Base-by-base conservation (phyloP, 2,113 vertebrate species). In the Lophius piscatorius region DNA sequence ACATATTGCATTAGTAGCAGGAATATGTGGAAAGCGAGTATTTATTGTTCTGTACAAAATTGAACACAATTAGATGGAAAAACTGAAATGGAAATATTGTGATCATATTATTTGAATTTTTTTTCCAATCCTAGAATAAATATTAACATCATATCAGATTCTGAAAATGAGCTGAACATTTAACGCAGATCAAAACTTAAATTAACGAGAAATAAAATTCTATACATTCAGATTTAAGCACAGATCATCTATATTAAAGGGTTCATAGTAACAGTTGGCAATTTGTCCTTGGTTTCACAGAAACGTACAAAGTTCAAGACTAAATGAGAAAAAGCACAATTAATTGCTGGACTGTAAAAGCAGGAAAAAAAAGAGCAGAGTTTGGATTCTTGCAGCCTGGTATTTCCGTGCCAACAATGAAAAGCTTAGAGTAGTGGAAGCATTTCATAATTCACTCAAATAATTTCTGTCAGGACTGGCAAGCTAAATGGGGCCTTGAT, bases 361-460 rank as follows among this genome's bases (percentile, higher is more conserved):
- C 41, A 29, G 10, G 18, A 50, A 44, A 51, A 44, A 54, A 75
- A 54, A 23, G 17, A n/a, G 22, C 26, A 50, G 18, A 46, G 23
- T 33, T 49, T 44, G 38, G 50, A 56, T 65, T 50, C 47, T 26
- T 8, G 16, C 71, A 29, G 62, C 48, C 44, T 42, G 18, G 38
- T 34, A 70, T 46, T 46, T 57, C 47, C 57, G 45, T 60, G 33
- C 46, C 42, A 16, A 67, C 61, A 76, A 41, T 67, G 76, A 78
- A 74, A 70, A 55, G 70, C 51, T 44, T 58, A 81, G 51, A 45
- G 56, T 34, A 2, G 50, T 29, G 72, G 74, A 86, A 69, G 60
- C 73, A 44, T 90, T 89, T 87, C 82, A 92, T 92, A 90, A 89
- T 90, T 90, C 89, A 90, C 74, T 80, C 80, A 89, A 89, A 92